These are phyloP conservation scores for Crioceris asparagi DNA, from an alignment of 2,888 invertebrate genomes.

Conservation along the genomic window DNA sequence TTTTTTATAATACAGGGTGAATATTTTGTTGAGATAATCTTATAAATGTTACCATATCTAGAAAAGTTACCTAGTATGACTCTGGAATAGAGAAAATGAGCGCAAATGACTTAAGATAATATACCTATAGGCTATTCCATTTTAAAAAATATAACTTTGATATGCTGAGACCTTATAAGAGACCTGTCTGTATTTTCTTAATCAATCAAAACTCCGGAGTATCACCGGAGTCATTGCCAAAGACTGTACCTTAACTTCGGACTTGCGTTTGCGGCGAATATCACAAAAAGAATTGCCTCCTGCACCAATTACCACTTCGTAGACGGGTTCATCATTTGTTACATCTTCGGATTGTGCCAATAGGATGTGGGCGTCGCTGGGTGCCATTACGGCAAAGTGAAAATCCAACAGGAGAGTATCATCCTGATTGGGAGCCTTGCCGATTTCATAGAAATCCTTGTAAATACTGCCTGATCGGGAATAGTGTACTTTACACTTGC, in stretches of 20 bases:
- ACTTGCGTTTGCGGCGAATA: constrained; percentile 49
- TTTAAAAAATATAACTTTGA: no score
- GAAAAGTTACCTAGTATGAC: no score
- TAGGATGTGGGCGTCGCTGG: constrained; percentile 59
- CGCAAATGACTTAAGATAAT: no score
- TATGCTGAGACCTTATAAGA: no score
- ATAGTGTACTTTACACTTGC: constrained; percentile 45
- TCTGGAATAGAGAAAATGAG: no score
- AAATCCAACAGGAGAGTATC: constrained; percentile 40
- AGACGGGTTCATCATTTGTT: constrained; percentile 41
- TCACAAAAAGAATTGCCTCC: constrained; percentile 61
- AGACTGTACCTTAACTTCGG: constrained; percentile 43
- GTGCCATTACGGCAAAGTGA: constrained; percentile 55
- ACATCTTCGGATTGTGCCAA: constrained; percentile 45
- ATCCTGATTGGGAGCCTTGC: constrained; percentile 19
- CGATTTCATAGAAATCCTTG: constrained; percentile 45
- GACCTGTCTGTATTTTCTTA: no score
- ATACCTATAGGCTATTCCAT: no score
- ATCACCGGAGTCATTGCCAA: no score
- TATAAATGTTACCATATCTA: no score
- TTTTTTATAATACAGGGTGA: no score
- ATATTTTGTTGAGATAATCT: no score
- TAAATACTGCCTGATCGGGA: constrained; percentile 48
- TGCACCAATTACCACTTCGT: constrained; percentile 64
- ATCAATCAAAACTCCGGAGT: no score